Evolutionary conservation across 1,140 invertebrate species (phyloP).

Genomic region (Triops cancriformis): DNA sequence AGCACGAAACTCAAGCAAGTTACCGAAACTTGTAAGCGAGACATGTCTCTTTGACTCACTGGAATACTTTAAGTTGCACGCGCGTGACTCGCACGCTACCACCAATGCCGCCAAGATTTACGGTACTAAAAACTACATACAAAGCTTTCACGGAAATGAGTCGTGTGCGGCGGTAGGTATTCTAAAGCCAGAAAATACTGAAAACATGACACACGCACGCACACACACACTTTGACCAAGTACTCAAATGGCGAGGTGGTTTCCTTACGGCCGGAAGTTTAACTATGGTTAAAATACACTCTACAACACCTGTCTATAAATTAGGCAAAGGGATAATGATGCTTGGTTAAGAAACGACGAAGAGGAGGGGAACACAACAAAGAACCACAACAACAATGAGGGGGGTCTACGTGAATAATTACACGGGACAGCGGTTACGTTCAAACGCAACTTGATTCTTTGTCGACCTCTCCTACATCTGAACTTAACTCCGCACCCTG

Average conservation of each 20-base stretch:
- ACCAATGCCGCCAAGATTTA: background rate
- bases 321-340: conserved; percentile 8
- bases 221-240: background rate
- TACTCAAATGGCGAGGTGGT: background rate
- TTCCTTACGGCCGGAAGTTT: conserved; percentile 4
- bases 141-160: background rate
- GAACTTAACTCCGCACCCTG: background rate
- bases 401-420: background rate
- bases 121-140: background rate
- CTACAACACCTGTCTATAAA: background rate
- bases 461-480: background rate
- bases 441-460: background rate
- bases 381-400: background rate
- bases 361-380: background rate
- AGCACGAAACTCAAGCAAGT: background rate
- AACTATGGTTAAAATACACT: conserved; percentile 12
- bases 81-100: background rate
- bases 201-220: background rate
- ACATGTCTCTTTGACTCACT: background rate
- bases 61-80: background rate
- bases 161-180: background rate
- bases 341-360: background rate
- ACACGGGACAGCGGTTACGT: background rate
- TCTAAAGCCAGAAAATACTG: background rate
- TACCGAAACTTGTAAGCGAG: background rate